Percentiles rank a stretch among this genome's conserved stretches.
Conservation (phyloP, 2,888 invertebrate species). For the Dryobotodes eremita region DNA sequence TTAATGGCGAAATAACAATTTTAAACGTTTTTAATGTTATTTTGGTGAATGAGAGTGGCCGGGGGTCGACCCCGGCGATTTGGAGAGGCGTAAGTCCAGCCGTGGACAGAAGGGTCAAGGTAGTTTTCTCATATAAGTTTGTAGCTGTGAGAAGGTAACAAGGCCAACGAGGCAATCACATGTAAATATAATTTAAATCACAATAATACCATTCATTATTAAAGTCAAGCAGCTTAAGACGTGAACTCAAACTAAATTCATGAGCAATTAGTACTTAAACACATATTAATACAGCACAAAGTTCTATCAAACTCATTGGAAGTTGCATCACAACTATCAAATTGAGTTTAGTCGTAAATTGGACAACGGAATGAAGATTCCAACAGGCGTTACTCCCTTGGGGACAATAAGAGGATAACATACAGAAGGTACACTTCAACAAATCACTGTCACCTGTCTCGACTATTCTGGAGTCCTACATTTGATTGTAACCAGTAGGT, state of each 20-base stretch:
- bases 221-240: slow-evolving; percentile 4
- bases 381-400: slow-evolving; percentile 39
- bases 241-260: slow-evolving; percentile 7
- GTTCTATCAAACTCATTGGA: slow-evolving; percentile 47
- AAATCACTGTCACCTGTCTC: not conserved
- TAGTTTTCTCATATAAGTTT: not conserved
- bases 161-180: too few species aligned
- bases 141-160: not conserved
- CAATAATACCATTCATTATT: slow-evolving; percentile 9
- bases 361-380: slow-evolving; percentile 61
- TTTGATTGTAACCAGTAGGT: not conserved
- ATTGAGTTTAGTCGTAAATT: slow-evolving; percentile 65
- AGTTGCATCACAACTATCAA: slow-evolving; percentile 61
- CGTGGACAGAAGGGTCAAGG: not conserved
- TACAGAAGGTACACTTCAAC: slow-evolving; percentile 46
- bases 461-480: not conserved
- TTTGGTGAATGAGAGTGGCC: not conserved
- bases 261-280: slow-evolving; percentile 48
- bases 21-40: slow-evolving; percentile 20
- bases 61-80: not conserved
- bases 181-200: not conserved
- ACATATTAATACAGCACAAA: slow-evolving; percentile 44
- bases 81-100: not conserved
- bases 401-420: not conserved
- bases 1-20: slow-evolving; percentile 38